Base-by-base conservation (phyloP, 2,113 vertebrate genomes). In the Plotosus lineatus region DNA sequence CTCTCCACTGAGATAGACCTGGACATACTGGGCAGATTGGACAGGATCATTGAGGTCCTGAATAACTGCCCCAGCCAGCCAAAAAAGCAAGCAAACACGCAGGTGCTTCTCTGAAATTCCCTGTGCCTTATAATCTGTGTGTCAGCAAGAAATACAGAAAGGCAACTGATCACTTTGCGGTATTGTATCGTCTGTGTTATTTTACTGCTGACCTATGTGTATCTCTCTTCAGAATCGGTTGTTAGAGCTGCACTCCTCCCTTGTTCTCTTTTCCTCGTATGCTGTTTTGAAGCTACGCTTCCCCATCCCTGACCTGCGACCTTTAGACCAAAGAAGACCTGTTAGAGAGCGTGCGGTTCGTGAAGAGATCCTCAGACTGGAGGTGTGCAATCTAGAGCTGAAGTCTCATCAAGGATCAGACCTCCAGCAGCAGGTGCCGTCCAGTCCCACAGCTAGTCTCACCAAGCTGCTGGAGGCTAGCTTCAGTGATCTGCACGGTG, bases 401-500 rank as follows among this genome's bases (percentile, higher is more conserved):
- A 91, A 80, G 81, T 92, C 92, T 9, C 93, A 94, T 80, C 91
- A 94, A 42, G 93, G 90, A 53, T 91, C 84, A 26, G 93, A 87
- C 85, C 89, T 87, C 50, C 90, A 90, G 80, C 83, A 80, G 6
- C 89, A 92, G 44, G 42, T 42, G 4, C 60, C 66, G 2, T 56
- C 56, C 46, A 71, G 61, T 42, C 58, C 74, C 3, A 38, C 77
- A 31, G 71, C 77, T 89, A 90, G 90, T 80, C 78, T 90, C 78
- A 85, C 86, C 10, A 91, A 92, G 87, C 89, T 92, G 79, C 87
- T 96, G 53, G 94, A 96, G 81, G 91, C 94, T 26, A 92, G 92
- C 84, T 97, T 95, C 77, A 93, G 87, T 0, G 95, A 97, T 85
- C 79, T 97, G n/a, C 95, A 97, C 0, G 96, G 96, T 97, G 88